These are phyloP conservation scores for Drosophila ercepeae DNA, from an alignment of 1,140 invertebrate species.

Conservation along the genomic window DNA sequence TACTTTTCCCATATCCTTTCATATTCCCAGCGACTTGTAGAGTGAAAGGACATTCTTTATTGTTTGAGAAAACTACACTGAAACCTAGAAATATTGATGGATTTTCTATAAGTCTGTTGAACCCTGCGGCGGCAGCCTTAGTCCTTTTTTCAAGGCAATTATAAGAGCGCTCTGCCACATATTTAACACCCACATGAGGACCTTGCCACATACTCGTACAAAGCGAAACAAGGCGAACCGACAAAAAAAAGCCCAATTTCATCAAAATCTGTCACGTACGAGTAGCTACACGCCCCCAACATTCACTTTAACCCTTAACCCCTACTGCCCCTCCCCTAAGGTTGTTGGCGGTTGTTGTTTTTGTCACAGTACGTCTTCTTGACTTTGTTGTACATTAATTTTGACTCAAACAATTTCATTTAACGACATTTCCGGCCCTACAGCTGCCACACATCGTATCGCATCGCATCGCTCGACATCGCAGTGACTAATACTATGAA, in stretches of 20 bases:
- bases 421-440: conserved; percentile 71
- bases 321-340: conserved; percentile 45
- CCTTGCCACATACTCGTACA: conserved; percentile 27
- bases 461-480: too few species aligned
- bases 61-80: background rate
- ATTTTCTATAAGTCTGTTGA: too few species aligned
- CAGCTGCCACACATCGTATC: conserved; percentile 29
- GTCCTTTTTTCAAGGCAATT: conserved; percentile 37
- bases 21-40: background rate
- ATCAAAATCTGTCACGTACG: conserved; percentile 75
- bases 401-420: conserved; percentile 77
- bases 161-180: too few species aligned
- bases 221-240: background rate
- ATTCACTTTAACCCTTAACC: conserved; percentile 56
- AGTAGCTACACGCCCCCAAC: conserved; percentile 22
- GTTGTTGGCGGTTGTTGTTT: conserved; percentile 8
- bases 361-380: conserved; percentile 15
- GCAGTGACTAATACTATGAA: conserved; percentile 23
- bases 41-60: background rate
- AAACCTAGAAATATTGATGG: background rate
- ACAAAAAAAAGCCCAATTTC: conserved; percentile 46
- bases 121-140: too few species aligned
- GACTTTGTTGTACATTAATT: conserved; percentile 65
- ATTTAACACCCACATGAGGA: too few species aligned
- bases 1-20: background rate